phyloP scores from a whole-genome alignment of 1,140 invertebrate genomes.

The Drosophila equinoxialis region DNA sequence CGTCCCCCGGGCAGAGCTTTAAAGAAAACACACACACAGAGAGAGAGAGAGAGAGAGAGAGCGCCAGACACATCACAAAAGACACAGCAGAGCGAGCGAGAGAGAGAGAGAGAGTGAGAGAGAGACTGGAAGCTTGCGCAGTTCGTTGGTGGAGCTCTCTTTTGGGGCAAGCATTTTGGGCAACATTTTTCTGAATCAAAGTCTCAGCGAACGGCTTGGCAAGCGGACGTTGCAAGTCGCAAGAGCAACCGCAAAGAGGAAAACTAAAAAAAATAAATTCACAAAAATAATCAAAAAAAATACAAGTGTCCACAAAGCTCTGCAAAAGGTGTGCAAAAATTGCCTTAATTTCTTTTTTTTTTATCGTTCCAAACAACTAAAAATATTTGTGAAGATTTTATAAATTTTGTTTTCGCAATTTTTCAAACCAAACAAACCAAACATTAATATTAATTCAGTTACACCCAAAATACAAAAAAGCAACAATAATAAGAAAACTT shows the following conservation, averaged over 20 bases:
- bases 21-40: conserved; percentile 33
- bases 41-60: conserved; percentile 2
- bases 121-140: conserved; percentile 30
- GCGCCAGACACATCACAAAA: too few species aligned
- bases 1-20: conserved; percentile 72
- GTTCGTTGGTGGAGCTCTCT: conserved; percentile 30
- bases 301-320: conserved; percentile 39
- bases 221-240: conserved; percentile 60
- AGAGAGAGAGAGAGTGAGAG: background rate
- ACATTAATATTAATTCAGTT: conserved; percentile 21
- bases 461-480: conserved; percentile 19
- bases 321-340: conserved; percentile 45
- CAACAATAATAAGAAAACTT: conserved; percentile 21
- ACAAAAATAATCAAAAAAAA: conserved; percentile 9
- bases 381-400: conserved; percentile 13
- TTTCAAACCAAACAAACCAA: conserved; percentile 44
- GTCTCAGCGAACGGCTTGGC: conserved; percentile 69
- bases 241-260: conserved; percentile 27
- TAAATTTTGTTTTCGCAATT: conserved; percentile 50
- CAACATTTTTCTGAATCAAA: conserved; percentile 50
- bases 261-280: background rate
- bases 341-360: background rate
- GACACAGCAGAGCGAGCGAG: conserved; percentile 2
- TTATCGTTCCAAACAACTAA: background rate
- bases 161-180: conserved; percentile 33